Conservation (phyloP, 2,113 vertebrate genomes). For the Calidris pugnax region DNA sequence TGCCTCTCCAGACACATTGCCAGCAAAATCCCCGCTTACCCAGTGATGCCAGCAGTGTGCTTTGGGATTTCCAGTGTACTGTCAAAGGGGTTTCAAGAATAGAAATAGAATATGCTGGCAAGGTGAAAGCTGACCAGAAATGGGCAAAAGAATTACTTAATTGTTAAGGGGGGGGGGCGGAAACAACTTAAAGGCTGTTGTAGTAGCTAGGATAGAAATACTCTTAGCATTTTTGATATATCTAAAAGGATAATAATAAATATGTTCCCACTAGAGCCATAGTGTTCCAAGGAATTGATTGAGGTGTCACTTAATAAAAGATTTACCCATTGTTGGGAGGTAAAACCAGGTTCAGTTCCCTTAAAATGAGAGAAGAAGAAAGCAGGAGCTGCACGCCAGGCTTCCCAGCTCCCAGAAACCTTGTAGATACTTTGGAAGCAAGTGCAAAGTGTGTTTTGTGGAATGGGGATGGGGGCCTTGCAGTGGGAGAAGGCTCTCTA, state of each 20-base stretch:
- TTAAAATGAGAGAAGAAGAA: not conserved
- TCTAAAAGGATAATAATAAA: not conserved
- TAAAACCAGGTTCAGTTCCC: not conserved
- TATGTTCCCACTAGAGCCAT: rapidly evolving
- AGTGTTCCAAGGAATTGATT: not conserved
- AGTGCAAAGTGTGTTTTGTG: not conserved
- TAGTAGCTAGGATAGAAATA: not conserved
- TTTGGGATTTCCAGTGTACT: not conserved
- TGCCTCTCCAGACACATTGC: not conserved
- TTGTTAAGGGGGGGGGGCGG: too few relatives aligned
- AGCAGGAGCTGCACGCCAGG: not conserved
- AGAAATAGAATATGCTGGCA: not conserved
- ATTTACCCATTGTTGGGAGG: not conserved
- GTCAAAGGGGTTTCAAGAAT: not conserved
- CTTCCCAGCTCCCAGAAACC: not conserved
- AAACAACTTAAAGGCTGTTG: not conserved
- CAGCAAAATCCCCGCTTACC: rapidly evolving
- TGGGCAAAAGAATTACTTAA: not conserved
- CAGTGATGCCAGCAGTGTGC: not conserved
- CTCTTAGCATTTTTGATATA: not conserved
- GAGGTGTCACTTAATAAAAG: not conserved
- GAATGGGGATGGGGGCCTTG: not conserved
- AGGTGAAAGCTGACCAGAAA: not conserved
- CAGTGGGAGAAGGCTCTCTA: not conserved
- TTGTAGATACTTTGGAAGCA: not conserved